Evolutionary conservation across 2,797 vertebrate genomes (phyloP), one percentile per base, ranked within the genome.

Genomic region (Chelmon rostratus): DNA sequence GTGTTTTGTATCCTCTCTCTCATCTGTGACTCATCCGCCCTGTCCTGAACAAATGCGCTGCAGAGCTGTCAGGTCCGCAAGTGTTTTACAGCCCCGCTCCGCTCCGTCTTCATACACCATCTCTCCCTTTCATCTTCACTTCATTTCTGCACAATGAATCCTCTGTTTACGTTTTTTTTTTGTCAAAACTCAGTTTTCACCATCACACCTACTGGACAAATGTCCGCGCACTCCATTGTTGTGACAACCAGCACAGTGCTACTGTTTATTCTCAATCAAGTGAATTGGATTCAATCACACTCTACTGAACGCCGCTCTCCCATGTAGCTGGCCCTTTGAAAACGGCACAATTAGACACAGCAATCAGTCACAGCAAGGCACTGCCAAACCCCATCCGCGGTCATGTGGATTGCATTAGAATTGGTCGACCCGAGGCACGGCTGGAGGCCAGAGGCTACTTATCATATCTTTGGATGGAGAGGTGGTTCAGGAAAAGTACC

Each of bases 331-430:
- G 38, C 4, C 40, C 37, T 76, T 85, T 82, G 0, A 8, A 68
- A 69, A 33, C 64, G 69, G 35, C 68, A 47, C 52, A 78, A 67
- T 78, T 82, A 86, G 67, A 68, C 63, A 64, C 54, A 57, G 71
- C 86, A 63, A 79, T 89, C 86, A 81, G 76, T 86, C 88, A 82
- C 84, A 86, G 84, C 80, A 37, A 73, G 83, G 40, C 59, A 25
- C 76, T 35, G 80, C 73, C 76, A 68, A 73, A 79, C 57, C 67
- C 49, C 72, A 21, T 82, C 80, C 65, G 78, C 76, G 23, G 56
- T 81, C 87, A 87, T 81, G 87, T 76, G 88, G 91, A 90, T 85
- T 85, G 71, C 80, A 88, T 90, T 92, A 86, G 85, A 89, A 87
- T 75, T 31, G 69, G 68, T 76, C 1, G 18, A n/a, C 50, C 70